These are phyloP conservation scores for Cyrtonyx montezumae DNA, from an alignment of 2,113 vertebrate genomes.

Conservation along the genomic window DNA sequence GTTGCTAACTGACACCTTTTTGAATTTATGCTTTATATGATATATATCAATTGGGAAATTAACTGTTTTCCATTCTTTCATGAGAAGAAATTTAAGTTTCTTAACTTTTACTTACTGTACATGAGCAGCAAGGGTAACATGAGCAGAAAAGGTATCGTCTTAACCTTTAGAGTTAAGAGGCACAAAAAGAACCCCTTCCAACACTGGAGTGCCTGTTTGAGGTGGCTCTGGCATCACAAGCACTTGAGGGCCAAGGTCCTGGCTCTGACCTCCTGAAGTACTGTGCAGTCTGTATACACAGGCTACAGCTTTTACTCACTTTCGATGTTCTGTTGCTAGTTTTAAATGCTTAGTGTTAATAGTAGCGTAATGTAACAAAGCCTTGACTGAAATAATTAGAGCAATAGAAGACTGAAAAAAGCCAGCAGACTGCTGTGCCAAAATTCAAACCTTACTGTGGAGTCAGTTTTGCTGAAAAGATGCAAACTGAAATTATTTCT, in stretches of 20 bases:
- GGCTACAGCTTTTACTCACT: fast-evolving
- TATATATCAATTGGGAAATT: not conserved
- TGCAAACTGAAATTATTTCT: not conserved
- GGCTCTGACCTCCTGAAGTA: not conserved
- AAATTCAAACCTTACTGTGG: not conserved
- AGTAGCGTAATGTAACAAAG: not conserved
- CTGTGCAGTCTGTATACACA: not conserved
- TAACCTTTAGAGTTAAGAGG: not conserved
- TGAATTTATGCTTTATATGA: not conserved
- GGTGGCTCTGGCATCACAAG: not conserved
- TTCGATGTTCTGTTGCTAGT: not conserved
- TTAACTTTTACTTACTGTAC: not conserved
- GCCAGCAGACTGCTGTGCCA: not conserved
- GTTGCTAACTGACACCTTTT: not conserved
- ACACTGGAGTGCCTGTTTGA: fast-evolving
- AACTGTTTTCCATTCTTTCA: not conserved
- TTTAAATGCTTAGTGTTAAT: not conserved
- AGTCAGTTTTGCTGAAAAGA: not conserved
- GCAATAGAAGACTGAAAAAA: not conserved
- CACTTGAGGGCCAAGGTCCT: not conserved
- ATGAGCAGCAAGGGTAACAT: not conserved
- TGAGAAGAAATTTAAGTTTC: not conserved
- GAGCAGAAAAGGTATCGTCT: not conserved
- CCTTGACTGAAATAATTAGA: not conserved
- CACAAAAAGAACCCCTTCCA: not conserved